These are phyloP conservation scores for Myodes glareolus DNA, from an alignment of 2,113 vertebrate species.

Conservation along the genomic window DNA sequence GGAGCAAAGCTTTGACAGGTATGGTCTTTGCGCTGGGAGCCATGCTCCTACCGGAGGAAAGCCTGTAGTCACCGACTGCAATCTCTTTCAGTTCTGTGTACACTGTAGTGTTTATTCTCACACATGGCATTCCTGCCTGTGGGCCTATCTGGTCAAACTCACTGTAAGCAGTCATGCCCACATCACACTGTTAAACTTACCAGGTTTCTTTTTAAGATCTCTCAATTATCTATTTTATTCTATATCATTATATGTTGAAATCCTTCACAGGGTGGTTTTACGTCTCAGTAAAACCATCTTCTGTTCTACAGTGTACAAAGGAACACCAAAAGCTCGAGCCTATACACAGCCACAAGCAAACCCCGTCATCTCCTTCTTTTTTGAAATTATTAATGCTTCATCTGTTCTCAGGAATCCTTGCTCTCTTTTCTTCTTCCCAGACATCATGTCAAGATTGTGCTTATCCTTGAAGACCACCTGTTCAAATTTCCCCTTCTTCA, in stretches of 20 bases:
- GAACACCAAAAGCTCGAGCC: not conserved
- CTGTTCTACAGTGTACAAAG: not conserved
- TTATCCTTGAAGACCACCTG: conserved; percentile 61
- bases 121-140: not conserved
- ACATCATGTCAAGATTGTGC: conserved; percentile 29
- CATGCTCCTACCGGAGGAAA: too few species aligned
- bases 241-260: not conserved
- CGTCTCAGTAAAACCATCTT: not conserved
- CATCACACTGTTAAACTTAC: not conserved
- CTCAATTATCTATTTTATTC: not conserved
- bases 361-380: conserved; percentile 22
- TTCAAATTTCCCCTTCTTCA: conserved; percentile 72
- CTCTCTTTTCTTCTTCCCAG: conserved; percentile 12
- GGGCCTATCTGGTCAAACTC: not conserved
- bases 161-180: not conserved
- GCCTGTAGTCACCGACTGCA: too few species aligned
- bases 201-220: not conserved
- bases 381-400: conserved; percentile 65
- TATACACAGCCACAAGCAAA: not conserved
- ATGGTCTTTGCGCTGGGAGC: too few species aligned
- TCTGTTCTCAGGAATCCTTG: conserved; percentile 56
- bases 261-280: not conserved
- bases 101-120: not conserved
- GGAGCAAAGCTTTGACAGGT: too few species aligned
- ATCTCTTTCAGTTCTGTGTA: too few species aligned